Base-by-base conservation (phyloP, 2,113 vertebrate species). In the Phylloscopus trochiloides region DNA sequence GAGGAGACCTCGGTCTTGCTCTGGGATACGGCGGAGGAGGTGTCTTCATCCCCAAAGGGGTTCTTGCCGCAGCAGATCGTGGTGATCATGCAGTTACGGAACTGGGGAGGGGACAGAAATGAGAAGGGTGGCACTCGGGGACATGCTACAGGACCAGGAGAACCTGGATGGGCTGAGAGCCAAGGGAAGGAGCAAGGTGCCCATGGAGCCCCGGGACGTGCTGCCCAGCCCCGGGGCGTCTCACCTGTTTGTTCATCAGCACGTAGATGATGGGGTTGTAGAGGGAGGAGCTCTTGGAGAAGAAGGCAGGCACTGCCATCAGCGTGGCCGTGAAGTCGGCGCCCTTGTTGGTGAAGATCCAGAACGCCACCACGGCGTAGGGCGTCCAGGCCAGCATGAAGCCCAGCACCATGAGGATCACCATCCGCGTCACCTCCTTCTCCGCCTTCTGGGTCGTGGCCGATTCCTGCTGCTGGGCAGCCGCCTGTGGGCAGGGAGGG, bases 1-100 rank as follows among this genome's bases (percentile, higher is more conserved):
- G 97, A 98, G 38, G 98, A 98, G 70, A 98, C 98, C 97, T 99
- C 98, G 19, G 98, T 98, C 97, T 98, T 98, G 98, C 98, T 98
- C 80, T 98, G 79, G 80, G 98, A 98, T 19, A 98, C 94, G 0
- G 95, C 5, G 1, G 97, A 97, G 88, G 98, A 98, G 54, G 90
- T 63, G 2, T 98, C 98, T 24, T 99, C 98, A 7, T 98, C 93
- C 90, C 98, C 97, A 97, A 97, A 95, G 38, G 97, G 97, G 79
- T 97, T 98, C 98, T 98, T 98, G 83, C 98, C 98, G 0, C 98
- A 98, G 98, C 98, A 98, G 96, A 98, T 94, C 1, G 98, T 97
- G 85, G 93, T 97, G 88, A 99, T 95, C 98, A 98, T 99, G 97
- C 98, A 98, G 65, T 98, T 98, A 96, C 98, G 97, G 97, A 99